Evolutionary conservation across 2,888 invertebrate genomes (phyloP).

Genomic region (Diaprepes abbreviatus): DNA sequence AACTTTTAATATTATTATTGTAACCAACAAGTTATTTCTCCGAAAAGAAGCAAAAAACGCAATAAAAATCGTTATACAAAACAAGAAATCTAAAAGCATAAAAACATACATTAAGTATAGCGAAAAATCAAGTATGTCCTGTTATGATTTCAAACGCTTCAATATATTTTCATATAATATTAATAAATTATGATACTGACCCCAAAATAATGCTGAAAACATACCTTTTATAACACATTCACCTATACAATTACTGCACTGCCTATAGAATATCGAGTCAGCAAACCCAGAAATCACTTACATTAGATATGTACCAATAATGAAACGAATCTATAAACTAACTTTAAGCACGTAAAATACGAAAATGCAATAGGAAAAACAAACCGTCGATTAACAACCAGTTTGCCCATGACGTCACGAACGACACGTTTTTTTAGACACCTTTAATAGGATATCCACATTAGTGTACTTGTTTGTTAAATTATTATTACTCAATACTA

Average conservation of each 20-base stretch:
- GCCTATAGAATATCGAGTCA: not conserved
- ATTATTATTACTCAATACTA: not conserved
- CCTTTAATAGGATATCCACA: constrained; percentile 4
- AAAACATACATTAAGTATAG: too few relatives aligned
- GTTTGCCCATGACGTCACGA: not conserved
- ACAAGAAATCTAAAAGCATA: too few relatives aligned
- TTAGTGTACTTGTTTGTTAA: not conserved
- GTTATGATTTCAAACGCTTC: too few relatives aligned
- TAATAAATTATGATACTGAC: too few relatives aligned
- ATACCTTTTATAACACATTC: constrained; percentile 1
- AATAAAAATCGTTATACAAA: too few relatives aligned
- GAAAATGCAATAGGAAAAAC: not conserved
- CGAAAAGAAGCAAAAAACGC: too few relatives aligned
- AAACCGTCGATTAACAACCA: constrained; percentile 6
- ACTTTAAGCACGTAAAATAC: not conserved
- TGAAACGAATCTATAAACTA: not conserved
- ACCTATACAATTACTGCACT: not conserved
- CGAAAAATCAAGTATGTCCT: too few relatives aligned
- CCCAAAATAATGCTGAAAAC: too few relatives aligned
- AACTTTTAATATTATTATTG: too few relatives aligned
- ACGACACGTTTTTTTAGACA: not conserved
- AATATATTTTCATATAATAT: too few relatives aligned
- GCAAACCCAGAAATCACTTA: not conserved
- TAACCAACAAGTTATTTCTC: too few relatives aligned
- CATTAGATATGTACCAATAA: not conserved